A percentile compares a stretch with the other conserved stretches of the same genome.
phyloP scores from a whole-genome alignment of 2,888 invertebrate species.

The Brachyptera risi region DNA sequence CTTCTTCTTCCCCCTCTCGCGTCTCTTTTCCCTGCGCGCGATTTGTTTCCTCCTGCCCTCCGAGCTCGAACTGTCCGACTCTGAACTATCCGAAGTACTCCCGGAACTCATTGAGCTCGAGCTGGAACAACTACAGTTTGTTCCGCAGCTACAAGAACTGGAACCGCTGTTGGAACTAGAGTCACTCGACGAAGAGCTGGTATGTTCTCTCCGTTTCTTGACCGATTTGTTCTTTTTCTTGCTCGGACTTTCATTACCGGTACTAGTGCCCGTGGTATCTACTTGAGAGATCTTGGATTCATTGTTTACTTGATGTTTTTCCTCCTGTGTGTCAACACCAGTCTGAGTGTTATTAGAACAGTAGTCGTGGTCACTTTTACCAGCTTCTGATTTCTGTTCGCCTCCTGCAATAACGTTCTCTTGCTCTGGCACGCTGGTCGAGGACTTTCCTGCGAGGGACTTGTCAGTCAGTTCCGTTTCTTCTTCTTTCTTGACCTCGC shows the following conservation, averaged over 20 bases:
- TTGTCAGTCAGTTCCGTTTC: too few relatives aligned
- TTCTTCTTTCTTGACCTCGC: background rate
- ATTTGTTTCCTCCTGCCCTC: constrained; percentile 50
- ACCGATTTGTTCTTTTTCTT: constrained; percentile 50
- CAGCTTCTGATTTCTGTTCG: constrained; percentile 31
- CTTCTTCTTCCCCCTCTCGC: constrained; percentile 24
- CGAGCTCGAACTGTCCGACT: constrained; percentile 59
- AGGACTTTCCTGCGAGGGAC: background rate
- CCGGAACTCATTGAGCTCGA: constrained; percentile 61
- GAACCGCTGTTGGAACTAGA: constrained; percentile 74
- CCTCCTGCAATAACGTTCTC: too few relatives aligned
- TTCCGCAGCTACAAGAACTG: constrained; percentile 68
- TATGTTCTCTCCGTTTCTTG: constrained; percentile 40
- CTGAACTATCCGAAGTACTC: constrained; percentile 54
- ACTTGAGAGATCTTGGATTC: too few relatives aligned
- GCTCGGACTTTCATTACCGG: constrained; percentile 41
- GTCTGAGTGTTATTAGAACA: constrained; percentile 36
- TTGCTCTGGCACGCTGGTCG: background rate
- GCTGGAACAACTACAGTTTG: constrained; percentile 78
- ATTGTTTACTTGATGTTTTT: background rate
- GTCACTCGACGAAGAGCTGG: constrained; percentile 65
- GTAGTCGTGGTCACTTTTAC: constrained; percentile 47
- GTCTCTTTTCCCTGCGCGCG: constrained; percentile 45
- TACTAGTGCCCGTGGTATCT: too few relatives aligned
- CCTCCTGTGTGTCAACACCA: background rate